Percentiles rank a stretch among this genome's conserved stretches.
Evolutionary conservation across 2,888 invertebrate species (phyloP).

Genomic region (Chalcis sispes): DNA sequence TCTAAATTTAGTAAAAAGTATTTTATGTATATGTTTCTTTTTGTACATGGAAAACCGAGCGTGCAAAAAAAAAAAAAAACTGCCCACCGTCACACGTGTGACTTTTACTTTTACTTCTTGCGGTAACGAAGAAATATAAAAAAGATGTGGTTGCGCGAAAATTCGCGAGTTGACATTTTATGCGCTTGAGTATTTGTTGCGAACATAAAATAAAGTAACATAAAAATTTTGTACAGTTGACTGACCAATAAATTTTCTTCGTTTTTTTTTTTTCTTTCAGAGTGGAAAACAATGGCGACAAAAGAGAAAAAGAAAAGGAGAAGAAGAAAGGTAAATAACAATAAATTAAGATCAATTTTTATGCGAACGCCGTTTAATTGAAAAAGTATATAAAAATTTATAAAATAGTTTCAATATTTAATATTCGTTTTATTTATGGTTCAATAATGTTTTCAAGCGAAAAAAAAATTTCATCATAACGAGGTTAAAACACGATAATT

Average conservation of each 20-base stretch:
- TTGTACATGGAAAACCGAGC: no score
- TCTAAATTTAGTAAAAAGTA: no score
- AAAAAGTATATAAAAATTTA: no score
- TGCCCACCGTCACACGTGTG: no score
- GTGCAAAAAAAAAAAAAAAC: no score
- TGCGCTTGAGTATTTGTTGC: not conserved
- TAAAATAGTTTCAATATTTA: no score
- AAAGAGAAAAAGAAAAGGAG: conserved; percentile 72
- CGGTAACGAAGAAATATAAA: not conserved
- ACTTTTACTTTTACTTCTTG: not conserved
- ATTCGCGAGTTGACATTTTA: not conserved
- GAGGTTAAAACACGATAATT: no score
- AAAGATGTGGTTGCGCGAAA: not conserved
- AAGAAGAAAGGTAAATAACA: conserved; percentile 70
- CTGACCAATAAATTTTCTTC: not conserved
- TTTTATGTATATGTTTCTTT: no score
- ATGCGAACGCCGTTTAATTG: no score
- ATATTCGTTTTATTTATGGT: no score
- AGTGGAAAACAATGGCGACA: conserved; percentile 71
- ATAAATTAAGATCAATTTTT: not conserved
- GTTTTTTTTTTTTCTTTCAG: conserved; percentile 60
- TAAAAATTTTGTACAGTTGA: not conserved
- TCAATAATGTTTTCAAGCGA: no score
- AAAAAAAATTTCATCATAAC: no score
- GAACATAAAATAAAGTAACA: not conserved